phyloP scores from a whole-genome alignment of 2,113 vertebrate species.

The Damaliscus lunatus region DNA sequence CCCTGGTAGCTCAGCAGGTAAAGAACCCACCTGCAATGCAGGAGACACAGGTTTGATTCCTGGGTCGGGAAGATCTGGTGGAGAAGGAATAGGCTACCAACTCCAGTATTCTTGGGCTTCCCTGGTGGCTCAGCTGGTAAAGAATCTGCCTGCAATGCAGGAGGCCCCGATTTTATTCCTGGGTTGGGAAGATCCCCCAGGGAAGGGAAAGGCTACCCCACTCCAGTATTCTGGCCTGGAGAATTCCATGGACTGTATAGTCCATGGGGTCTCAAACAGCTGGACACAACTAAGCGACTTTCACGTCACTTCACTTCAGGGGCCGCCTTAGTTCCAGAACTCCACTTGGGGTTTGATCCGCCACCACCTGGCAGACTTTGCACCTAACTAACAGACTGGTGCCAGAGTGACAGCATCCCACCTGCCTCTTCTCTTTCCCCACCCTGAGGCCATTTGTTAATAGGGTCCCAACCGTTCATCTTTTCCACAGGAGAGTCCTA shows the following conservation, averaged over 20 bases:
- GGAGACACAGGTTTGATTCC: background rate
- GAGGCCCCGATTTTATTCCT: background rate
- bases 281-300: background rate
- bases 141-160: background rate
- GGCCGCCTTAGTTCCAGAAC: background rate
- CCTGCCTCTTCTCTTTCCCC: background rate
- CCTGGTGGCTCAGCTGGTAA: background rate
- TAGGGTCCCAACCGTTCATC: accelerated
- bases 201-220: background rate
- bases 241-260: background rate
- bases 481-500: background rate
- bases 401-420: background rate
- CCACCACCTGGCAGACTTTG: accelerated
- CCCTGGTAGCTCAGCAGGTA: background rate
- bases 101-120: background rate
- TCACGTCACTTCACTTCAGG: background rate
- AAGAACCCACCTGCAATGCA: background rate
- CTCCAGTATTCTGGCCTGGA: background rate
- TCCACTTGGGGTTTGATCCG: background rate
- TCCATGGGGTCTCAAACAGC: background rate
- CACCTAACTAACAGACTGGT: background rate
- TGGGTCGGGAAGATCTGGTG: background rate
- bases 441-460: background rate
- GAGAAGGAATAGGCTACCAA: background rate
- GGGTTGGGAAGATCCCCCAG: background rate